Base-by-base conservation (phyloP, 2,888 invertebrate species). In the Anagyrus pseudococci region DNA sequence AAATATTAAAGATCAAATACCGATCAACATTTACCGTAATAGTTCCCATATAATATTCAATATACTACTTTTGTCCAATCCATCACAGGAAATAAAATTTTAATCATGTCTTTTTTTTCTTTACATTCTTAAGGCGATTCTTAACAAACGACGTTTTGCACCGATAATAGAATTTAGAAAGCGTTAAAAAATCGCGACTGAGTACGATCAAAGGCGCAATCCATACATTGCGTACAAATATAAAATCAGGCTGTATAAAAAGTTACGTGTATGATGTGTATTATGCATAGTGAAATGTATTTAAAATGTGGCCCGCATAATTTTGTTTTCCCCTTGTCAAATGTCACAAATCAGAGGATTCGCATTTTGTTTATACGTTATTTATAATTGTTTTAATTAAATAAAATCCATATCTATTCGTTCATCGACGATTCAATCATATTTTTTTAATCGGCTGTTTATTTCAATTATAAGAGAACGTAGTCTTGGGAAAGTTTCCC, bases 171-270 rank as follows among this genome's bases (percentile, higher is more conserved):
- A 66, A 66, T 62, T 66, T 61, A 61, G 58, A 64, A 67, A 64
- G 64, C 67, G 58, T 66, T 62, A 58, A 66, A 62, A 66, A 66
- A 66, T 60, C 62, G 59, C 66, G 62, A 57, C 48, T 48, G 62
- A 56, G 49, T 59, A 54, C 59, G 62, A 62, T 70, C 68, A 68
- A 70, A 70, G 70, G 69, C 71, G 72, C 73, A 72, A 67, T 72
- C 67, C 68, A 70, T 70, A 71, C 71, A 63, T 72, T 72, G 73
- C 73, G 68, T 74, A 75, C 71, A 73, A 76, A 75, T 79, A 77
- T 73, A 78, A 77, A 77, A 79, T 77, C 75, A 77, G 77, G 75
- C 78, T 79, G 74, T 78, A 76, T 76, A 77, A 77, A 78, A 77
- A 76, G 70, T 74, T 68, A 69, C 66, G 67, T 71, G 62, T 58